These are phyloP conservation scores for Heliothis subflexa DNA, from an alignment of 1,140 invertebrate genomes.

Conservation along the genomic window DNA sequence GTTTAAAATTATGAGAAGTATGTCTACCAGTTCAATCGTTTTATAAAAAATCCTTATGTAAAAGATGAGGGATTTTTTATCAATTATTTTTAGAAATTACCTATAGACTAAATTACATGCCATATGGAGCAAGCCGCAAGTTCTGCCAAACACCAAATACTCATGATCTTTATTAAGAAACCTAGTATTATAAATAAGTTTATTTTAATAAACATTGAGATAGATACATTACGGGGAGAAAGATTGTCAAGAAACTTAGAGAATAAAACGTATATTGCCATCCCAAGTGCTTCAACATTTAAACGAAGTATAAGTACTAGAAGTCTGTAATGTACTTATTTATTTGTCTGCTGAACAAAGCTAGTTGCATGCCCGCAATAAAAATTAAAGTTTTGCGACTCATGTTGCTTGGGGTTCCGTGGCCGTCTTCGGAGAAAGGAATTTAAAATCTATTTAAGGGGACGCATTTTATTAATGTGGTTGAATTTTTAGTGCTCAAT, in stretches of 20 bases:
- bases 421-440: background rate
- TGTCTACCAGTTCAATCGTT: no score
- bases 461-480: background rate
- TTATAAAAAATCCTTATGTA: no score
- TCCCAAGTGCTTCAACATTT: constrained; percentile 1
- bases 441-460: no score
- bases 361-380: constrained; percentile 49
- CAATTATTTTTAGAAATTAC: no score
- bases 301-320: constrained; percentile 3
- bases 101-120: no score
- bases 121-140: no score
- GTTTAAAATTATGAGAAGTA: no score
- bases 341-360: constrained; percentile 47
- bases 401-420: constrained; percentile 27
- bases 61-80: no score
- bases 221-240: no score
- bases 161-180: background rate
- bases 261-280: constrained; percentile 11
- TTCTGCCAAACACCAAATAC: no score
- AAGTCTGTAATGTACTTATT: constrained; percentile 34
- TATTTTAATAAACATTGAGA: background rate
- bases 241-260: constrained; percentile 5
- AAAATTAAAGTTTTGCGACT: constrained; percentile 58
- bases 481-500: no score
- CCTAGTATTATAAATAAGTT: background rate